phyloP scores from a whole-genome alignment of 2,113 vertebrate species.

The Puntigrus tetrazona region DNA sequence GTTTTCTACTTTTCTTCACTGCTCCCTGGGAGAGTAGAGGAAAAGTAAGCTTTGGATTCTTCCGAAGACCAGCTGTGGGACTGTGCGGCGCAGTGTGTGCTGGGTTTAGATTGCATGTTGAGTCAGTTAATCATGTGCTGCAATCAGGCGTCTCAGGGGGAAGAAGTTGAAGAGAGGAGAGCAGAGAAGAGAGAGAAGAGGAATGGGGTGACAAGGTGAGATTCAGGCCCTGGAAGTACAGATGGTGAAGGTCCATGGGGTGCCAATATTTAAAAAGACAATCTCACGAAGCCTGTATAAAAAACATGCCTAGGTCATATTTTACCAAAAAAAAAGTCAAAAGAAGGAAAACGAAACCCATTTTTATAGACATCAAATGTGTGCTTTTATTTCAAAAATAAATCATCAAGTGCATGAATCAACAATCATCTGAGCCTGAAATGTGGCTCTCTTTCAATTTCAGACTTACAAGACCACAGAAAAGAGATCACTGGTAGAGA shows the following conservation, averaged over 20 bases:
- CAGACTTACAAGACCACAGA: too few species aligned
- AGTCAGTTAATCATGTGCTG: constrained; percentile 46
- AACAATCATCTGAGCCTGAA: background rate
- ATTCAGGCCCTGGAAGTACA: background rate
- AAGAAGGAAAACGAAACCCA: background rate
- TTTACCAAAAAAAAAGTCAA: background rate
- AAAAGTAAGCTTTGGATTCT: constrained; percentile 49
- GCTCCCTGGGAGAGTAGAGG: background rate
- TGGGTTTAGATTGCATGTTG: constrained; percentile 46
- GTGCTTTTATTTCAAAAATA: background rate
- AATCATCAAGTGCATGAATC: background rate
- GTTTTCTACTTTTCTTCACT: constrained; percentile 35
- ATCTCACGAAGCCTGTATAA: background rate
- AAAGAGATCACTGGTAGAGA: background rate
- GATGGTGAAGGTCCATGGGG: constrained; percentile 16
- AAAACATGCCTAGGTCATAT: constrained; percentile 7
- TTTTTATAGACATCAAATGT: background rate
- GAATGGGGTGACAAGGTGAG: background rate
- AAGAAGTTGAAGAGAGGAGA: background rate
- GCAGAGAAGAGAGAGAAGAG: background rate
- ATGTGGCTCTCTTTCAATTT: background rate
- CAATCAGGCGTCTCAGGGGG: constrained; percentile 23
- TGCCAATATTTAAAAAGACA: background rate
- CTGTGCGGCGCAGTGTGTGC: constrained; percentile 15
- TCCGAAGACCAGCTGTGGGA: constrained; percentile 35